A percentile compares a stretch with the other conserved stretches of the same genome.
phyloP scores from a whole-genome alignment of 2,113 vertebrate species.

The Xiphias gladius region DNA sequence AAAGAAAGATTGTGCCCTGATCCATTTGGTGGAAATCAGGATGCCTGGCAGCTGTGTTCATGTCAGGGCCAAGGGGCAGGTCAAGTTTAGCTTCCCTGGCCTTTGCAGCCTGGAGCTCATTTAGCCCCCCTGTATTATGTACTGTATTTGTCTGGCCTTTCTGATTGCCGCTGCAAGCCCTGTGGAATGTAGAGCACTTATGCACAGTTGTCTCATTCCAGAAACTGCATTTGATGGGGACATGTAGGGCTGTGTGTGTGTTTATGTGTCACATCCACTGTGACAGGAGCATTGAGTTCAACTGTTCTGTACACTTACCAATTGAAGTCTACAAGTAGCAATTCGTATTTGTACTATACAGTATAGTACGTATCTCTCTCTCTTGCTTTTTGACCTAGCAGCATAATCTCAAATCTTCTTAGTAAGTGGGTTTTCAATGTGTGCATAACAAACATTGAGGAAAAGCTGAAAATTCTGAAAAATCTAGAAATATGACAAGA shows the following conservation, averaged over 20 bases:
- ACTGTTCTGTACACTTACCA: slow-evolving; percentile 14
- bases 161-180: slow-evolving; percentile 79
- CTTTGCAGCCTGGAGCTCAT: slow-evolving; percentile 54
- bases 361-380: background rate
- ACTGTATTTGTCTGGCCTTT: slow-evolving; percentile 77
- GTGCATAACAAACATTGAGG: background rate
- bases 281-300: slow-evolving; percentile 40
- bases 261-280: slow-evolving; percentile 39
- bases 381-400: background rate
- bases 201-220: slow-evolving; percentile 84
- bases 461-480: too few species aligned
- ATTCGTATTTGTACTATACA: slow-evolving; percentile 14
- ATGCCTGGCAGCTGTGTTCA: slow-evolving; percentile 42
- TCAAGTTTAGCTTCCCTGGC: slow-evolving; percentile 60
- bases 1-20: slow-evolving; percentile 1
- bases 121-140: slow-evolving; percentile 61
- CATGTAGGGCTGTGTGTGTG: slow-evolving; percentile 29
- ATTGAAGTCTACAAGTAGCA: background rate
- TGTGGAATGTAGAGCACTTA: slow-evolving; percentile 76
- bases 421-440: background rate
- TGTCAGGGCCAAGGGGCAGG: slow-evolving; percentile 45
- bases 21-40: slow-evolving; percentile 35
- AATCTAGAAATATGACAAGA: background rate
- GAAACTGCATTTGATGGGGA: slow-evolving; percentile 73
- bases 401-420: background rate